Conservation (phyloP, 2,113 vertebrate genomes). For the Pao palembangensis region DNA sequence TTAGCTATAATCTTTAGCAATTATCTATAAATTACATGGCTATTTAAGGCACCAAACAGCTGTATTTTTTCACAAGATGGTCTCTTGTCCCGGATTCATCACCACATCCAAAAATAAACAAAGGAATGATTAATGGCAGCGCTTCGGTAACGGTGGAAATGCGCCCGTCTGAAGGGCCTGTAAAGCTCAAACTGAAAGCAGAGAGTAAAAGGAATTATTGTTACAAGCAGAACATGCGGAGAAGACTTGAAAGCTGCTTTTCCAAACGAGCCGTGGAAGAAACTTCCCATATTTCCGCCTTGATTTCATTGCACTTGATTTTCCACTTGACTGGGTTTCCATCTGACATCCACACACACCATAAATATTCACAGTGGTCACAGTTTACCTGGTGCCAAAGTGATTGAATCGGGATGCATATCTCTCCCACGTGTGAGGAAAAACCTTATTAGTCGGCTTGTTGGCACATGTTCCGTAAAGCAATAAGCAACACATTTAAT, state of each 20-base stretch:
- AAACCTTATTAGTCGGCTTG: conserved; percentile 25
- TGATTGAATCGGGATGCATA: conserved; percentile 28
- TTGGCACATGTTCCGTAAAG: conserved; percentile 10
- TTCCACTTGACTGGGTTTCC: conserved; percentile 32
- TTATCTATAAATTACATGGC: too few relatives aligned
- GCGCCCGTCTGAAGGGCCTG: neutral
- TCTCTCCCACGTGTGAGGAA: neutral
- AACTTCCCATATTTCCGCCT: conserved; percentile 4
- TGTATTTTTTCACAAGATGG: neutral
- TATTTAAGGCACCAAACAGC: neutral
- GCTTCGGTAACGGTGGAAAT: neutral
- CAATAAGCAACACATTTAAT: conserved; percentile 26
- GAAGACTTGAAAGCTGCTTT: neutral
- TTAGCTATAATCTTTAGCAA: too few relatives aligned
- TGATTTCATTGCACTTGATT: conserved; percentile 30
- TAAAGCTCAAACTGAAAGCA: neutral
- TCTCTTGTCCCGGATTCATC: neutral
- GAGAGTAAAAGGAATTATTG: conserved; percentile 12
- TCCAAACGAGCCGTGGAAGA: neutral
- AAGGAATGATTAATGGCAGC: neutral
- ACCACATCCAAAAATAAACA: conserved; percentile 6
- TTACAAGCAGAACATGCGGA: neutral
- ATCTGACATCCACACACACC: conserved; percentile 16
- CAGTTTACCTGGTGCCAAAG: conserved; percentile 1
- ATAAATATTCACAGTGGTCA: conserved; percentile 21